Base-by-base conservation (phyloP, 2,113 vertebrate genomes). In the Embiotoca jacksoni region DNA sequence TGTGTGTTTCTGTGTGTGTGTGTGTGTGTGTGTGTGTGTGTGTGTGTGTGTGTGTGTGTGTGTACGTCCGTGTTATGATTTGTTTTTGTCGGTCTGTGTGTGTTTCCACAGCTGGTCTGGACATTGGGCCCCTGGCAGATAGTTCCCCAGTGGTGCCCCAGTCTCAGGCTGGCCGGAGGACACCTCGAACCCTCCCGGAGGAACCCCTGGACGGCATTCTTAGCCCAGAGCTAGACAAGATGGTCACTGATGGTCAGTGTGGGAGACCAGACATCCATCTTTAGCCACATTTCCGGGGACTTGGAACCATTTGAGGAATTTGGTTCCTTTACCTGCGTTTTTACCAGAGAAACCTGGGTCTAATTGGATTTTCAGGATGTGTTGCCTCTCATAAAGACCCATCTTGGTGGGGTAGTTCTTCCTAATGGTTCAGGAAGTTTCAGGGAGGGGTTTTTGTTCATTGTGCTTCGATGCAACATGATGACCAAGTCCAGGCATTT, bases 211-310 rank as follows among this genome's bases (percentile, higher is more conserved):
- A 99, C 66, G 96, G 96, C 65, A 97, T 99, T 89, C 96, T 99
- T 74, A 99, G 98, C 88, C 97, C 98, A 73, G 98, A 99, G 70
- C 93, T 99, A n/a, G 98, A 99, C 95, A 98, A 96, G 94, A 99
- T 99, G 96, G 98, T 99, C 90, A 98, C 97, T 88, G 98, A 99
- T 68, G 98, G 98, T 99, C 94, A 96, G 95, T 94, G 49, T 44
- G 8, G 7, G 32, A 50, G 13, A 54, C n/a, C 47, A 71, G 33
- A 3, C 52, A 76, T 39, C 37, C 23, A 55, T 41, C 16, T 36
- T 52, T 59, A 33, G 14, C 41, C 39, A 30, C 44, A 58, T 47
- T 37, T 71, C 55, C 46, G 49, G 52, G 66, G 53, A 56, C 32
- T 44, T 44, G 33, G 31, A 56, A n/a, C 53, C 37, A 16, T 5